phyloP scores from a whole-genome alignment of 2,888 invertebrate genomes.

The Anthrax anthrax region DNA sequence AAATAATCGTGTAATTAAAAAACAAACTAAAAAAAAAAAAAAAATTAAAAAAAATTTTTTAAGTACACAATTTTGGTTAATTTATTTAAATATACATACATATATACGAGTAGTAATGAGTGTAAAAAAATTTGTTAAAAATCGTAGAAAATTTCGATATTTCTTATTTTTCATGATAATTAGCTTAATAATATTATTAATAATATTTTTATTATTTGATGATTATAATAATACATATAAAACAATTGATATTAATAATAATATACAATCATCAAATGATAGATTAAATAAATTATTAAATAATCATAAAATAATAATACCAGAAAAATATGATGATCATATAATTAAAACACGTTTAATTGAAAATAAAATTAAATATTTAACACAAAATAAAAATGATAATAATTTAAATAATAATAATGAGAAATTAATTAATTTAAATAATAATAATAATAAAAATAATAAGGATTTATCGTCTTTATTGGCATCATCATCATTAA shows the following conservation, averaged over 20 bases:
- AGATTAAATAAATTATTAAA: background rate
- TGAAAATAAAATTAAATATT: slow-evolving; percentile 27
- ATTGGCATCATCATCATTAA: too few relatives aligned
- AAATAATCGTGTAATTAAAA: too few relatives aligned
- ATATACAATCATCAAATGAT: background rate
- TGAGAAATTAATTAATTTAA: slow-evolving; percentile 11
- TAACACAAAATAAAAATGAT: slow-evolving; percentile 19
- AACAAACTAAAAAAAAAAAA: too few relatives aligned
- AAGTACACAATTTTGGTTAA: too few relatives aligned
- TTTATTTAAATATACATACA: background rate
- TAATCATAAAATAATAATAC: slow-evolving; percentile 20
- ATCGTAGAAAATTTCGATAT: slow-evolving; percentile 29
- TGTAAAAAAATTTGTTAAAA: slow-evolving; percentile 33
- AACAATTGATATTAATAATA: background rate
- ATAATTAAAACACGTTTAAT: slow-evolving; percentile 30
- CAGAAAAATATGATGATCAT: slow-evolving; percentile 33
- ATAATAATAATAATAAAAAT: slow-evolving; percentile 13
- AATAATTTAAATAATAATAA: slow-evolving; percentile 18
- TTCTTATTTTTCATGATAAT: slow-evolving; percentile 26
- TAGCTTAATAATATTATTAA: slow-evolving; percentile 25
- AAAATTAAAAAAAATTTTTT: too few relatives aligned
- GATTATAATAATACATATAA: background rate
- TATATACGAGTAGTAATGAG: slow-evolving; percentile 18
- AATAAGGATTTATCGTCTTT: slow-evolving; percentile 19
- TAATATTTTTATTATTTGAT: slow-evolving; percentile 24